A percentile compares a stretch with the other conserved stretches of the same genome.
These are phyloP conservation scores for Portunus trituberculatus DNA, from an alignment of 1,140 invertebrate genomes.

Conservation along the genomic window DNA sequence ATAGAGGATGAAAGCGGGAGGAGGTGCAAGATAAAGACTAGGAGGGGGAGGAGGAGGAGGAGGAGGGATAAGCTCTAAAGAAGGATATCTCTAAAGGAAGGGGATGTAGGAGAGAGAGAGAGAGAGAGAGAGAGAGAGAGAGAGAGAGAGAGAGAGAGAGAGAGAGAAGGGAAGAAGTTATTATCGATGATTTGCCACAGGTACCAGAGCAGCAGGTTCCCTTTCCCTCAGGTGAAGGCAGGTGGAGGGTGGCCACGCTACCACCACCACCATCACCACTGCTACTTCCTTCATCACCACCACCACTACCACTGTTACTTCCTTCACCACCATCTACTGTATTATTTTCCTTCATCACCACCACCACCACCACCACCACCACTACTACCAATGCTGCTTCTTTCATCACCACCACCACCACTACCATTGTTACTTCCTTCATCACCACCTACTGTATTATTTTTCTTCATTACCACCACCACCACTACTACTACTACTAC, in stretches of 20 bases:
- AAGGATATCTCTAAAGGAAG: background rate
- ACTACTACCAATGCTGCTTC: no score
- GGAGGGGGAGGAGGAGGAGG: background rate
- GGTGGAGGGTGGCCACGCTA: background rate
- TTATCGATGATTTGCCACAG: background rate
- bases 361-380: no score
- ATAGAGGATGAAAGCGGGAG: background rate
- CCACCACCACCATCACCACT: background rate
- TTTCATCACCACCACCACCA: no score
- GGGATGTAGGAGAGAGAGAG: background rate
- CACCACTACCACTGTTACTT: background rate
- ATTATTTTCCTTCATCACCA: no score
- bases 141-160: background rate
- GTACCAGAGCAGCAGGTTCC: background rate
- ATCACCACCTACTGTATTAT: no score
- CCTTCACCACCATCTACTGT: no score
- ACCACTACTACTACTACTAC: no score
- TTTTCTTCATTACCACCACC: no score
- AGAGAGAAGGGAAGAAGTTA: background rate
- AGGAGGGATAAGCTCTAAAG: background rate
- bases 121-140: slow-evolving; percentile 3
- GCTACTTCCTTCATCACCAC: background rate
- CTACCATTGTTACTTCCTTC: no score
- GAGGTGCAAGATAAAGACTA: background rate
- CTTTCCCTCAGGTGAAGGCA: background rate